phyloP scores from a whole-genome alignment of 2,113 vertebrate species.

The Mormyrus lacerda region DNA sequence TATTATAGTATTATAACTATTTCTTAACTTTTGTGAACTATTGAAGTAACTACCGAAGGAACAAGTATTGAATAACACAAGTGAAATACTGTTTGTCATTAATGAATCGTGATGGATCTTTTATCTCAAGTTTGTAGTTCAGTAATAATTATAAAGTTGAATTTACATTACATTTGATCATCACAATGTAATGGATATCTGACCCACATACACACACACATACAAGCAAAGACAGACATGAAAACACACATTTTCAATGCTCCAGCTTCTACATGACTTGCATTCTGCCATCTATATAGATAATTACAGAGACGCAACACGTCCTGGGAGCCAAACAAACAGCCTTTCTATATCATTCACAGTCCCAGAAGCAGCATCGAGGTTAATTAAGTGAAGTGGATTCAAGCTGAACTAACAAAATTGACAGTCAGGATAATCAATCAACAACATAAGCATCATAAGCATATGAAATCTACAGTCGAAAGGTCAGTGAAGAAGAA shows the following conservation, averaged over 20 bases:
- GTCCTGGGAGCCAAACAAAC: background rate
- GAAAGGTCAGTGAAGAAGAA: constrained; percentile 2
- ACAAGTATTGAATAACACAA: too few relatives aligned
- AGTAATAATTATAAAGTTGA: too few relatives aligned
- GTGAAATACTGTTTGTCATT: too few relatives aligned
- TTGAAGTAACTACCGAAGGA: too few relatives aligned
- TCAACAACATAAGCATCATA: constrained; percentile 13
- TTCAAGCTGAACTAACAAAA: constrained; percentile 18
- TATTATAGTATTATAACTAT: too few relatives aligned
- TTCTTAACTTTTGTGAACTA: too few relatives aligned
- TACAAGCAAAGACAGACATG: background rate
- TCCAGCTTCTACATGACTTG: background rate
- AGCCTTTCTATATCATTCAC: background rate
- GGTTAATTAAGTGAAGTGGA: constrained; percentile 23
- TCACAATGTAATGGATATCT: too few relatives aligned
- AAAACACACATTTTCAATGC: background rate
- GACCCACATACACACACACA: too few relatives aligned
- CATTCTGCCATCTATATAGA: background rate
- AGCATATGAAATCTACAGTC: background rate
- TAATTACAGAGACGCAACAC: background rate
- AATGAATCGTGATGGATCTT: too few relatives aligned
- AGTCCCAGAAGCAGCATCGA: constrained; percentile 19
- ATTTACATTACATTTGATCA: too few relatives aligned
- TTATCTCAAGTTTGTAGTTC: too few relatives aligned
- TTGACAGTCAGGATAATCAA: constrained; percentile 19